Evolutionary conservation across 2,888 invertebrate species (phyloP), one percentile per base, ranked within the genome.

Genomic region (Athetis lepigone): DNA sequence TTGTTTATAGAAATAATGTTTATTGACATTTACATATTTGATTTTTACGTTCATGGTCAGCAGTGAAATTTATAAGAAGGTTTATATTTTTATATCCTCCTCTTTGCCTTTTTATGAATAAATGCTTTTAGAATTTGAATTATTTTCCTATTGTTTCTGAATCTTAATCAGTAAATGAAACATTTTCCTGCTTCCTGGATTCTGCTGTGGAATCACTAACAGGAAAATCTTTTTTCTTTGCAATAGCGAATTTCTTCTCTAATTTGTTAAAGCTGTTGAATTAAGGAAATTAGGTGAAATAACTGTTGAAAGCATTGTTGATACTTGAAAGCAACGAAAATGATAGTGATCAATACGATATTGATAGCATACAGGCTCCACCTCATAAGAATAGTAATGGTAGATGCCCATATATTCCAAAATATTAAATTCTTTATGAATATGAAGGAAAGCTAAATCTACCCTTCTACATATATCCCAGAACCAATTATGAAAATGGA

Each of bases 381-480:
- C n/a, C n/a, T n/a, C n/a, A n/a, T n/a, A n/a, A n/a, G n/a, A n/a
- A n/a, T n/a, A n/a, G n/a, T n/a, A n/a, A n/a, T n/a, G n/a, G n/a
- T n/a, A n/a, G n/a, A n/a, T n/a, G n/a, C n/a, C n/a, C n/a, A n/a
- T n/a, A n/a, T n/a, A n/a, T n/a, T n/a, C n/a, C n/a, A n/a, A n/a
- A n/a, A n/a, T n/a, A n/a, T n/a, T n/a, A n/a, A n/a, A n/a, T n/a
- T n/a, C n/a, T n/a, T n/a, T n/a, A n/a, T n/a, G n/a, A n/a, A n/a
- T n/a, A n/a, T n/a, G n/a, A n/a, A n/a, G n/a, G n/a, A n/a, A n/a
- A n/a, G n/a, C n/a, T n/a, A n/a, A n/a, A n/a, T n/a, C n/a, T n/a
- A n/a, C n/a, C n/a, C n/a, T n/a, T 49, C 3, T 47, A 29, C 9
- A 29, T 29, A 18, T 46, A 69, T 47, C 36, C 50, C 61, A 69